Evolutionary conservation across 2,113 vertebrate species (phyloP).

Genomic region (Paralichthys olivaceus): DNA sequence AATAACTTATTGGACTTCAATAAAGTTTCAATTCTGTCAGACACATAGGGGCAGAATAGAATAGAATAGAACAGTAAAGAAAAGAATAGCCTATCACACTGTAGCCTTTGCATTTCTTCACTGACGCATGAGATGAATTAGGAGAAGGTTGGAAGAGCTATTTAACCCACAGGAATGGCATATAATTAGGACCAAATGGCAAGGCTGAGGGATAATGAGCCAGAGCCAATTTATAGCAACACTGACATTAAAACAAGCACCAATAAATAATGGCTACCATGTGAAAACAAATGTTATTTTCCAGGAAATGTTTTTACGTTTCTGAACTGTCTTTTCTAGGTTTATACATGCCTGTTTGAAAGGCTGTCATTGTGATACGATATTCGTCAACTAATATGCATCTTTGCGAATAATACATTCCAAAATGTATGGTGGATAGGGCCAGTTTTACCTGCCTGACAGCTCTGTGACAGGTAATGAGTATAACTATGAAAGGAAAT

Average conservation of each 20-base stretch:
- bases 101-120: constrained; percentile 43
- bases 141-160: constrained; percentile 25
- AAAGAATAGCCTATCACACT: constrained; percentile 6
- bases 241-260: constrained; percentile 64
- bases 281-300: constrained; percentile 52
- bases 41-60: neutral
- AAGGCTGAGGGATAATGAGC: constrained; percentile 65
- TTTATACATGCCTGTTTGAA: neutral
- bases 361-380: neutral
- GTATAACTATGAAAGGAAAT: neutral
- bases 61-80: neutral
- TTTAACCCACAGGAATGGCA: constrained; percentile 63
- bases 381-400: constrained; percentile 1
- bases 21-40: neutral
- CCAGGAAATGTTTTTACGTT: constrained; percentile 15
- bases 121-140: constrained; percentile 43
- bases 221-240: constrained; percentile 59
- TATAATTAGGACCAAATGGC: constrained; percentile 70
- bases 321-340: neutral
- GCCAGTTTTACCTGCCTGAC: neutral
- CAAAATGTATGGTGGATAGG: neutral
- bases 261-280: constrained; percentile 57
- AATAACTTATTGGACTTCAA: neutral
- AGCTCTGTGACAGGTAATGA: neutral
- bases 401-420: constrained; percentile 1